Evolutionary conservation across 2,888 invertebrate genomes (phyloP).

Genomic region (Cheilosia pagana): DNA sequence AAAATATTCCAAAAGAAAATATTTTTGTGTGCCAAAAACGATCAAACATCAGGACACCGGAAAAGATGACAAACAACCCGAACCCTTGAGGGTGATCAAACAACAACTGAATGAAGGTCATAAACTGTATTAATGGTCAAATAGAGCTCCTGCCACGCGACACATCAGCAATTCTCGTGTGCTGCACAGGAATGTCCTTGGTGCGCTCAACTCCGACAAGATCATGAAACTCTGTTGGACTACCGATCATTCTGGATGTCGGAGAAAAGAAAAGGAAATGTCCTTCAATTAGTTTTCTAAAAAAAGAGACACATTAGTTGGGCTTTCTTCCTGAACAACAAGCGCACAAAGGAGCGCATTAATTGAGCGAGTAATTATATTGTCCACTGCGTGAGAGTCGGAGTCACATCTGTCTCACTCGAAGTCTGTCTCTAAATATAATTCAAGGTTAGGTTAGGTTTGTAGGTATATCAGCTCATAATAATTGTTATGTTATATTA

Average conservation of each 20-base stretch:
- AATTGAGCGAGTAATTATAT: conserved; percentile 14
- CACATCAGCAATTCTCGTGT: conserved; percentile 34
- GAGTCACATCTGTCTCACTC: conserved; percentile 21
- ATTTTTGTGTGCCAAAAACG: conserved; percentile 63
- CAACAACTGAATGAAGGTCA: conserved; percentile 44
- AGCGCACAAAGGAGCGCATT: conserved; percentile 4
- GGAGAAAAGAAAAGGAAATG: neutral
- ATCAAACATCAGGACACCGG: conserved; percentile 50
- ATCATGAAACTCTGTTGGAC: conserved; percentile 25
- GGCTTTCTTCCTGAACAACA: conserved; percentile 2
- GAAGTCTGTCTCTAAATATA: neutral
- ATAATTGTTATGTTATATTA: neutral
- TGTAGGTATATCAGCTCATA: neutral
- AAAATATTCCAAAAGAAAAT: conserved; percentile 29
- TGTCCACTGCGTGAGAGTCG: neutral
- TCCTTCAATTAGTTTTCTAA: conserved; percentile 35
- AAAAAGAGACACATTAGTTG: conserved; percentile 6
- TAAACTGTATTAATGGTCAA: conserved; percentile 53
- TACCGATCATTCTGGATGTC: conserved; percentile 10
- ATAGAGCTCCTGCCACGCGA: conserved; percentile 44
- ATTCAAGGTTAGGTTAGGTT: conserved; percentile 23
- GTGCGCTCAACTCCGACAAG: neutral
- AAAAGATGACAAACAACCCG: conserved; percentile 36
- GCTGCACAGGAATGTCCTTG: neutral
- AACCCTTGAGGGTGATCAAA: conserved; percentile 43